Base-by-base conservation (phyloP, 1,140 invertebrate genomes). In the Propsilocerus akamusi region DNA sequence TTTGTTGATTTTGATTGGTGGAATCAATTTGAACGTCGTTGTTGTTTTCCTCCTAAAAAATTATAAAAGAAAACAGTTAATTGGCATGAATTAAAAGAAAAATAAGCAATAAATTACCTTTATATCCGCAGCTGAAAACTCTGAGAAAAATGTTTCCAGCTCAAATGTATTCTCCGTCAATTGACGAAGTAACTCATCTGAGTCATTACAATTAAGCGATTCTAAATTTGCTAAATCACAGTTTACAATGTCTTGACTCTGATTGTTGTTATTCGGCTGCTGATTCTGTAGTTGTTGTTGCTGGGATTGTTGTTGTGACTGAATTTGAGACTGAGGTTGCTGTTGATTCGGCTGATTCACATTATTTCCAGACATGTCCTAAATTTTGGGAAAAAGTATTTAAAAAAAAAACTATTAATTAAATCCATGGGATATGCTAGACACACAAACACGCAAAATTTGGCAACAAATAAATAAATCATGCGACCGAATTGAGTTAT, bases 61-160 rank as follows among this genome's bases (percentile, higher is more conserved):
- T 20, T 17, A 20, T 1, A 1, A n/a, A n/a, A n/a, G n/a, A n/a
- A n/a, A n/a, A n/a, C n/a, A n/a, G n/a, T 3, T 1, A 41, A 41
- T 41, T 41, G 22, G 22, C 4, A 41, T 6, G n/a, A 41, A 17
- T 41, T 2, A 20, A 20, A 30, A 30, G 2, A 30, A 30, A 30
- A 30, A 3, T 12, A 30, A 30, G 11, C 14, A 6, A 14, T 22
- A 32, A 50, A 57, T 64, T 62, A 72, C 70, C 65, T 72, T 72
- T 53, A 72, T 69, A 55, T 71, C 65, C 54, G 61, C 62, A 53
- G 63, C 61, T 52, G 67, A 69, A 55, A 72, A 65, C 59, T 72
- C 71, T 49, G 68, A 71, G 26, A 72, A 63, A 53, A 72, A 62
- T 58, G 65, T 69, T 52, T 72, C 70, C 52, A 72, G 68, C 61